Evolutionary conservation across 2,113 vertebrate genomes (phyloP), one percentile per base, ranked within the genome.

Genomic region (Hippocampus comes): DNA sequence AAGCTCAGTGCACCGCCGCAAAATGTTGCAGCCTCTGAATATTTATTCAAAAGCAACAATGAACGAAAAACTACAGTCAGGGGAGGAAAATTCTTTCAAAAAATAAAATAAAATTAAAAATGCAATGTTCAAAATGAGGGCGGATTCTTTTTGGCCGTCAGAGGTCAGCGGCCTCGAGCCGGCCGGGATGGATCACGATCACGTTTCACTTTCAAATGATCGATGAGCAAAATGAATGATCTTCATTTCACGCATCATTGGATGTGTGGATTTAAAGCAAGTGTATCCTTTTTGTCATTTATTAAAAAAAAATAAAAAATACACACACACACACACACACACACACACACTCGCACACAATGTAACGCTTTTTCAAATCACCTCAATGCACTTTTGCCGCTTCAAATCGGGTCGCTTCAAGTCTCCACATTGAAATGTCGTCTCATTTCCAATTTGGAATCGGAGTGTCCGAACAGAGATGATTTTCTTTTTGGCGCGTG

Each of bases 171-270:
- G 17, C 59, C 27, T 5, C 25, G 25, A 25, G 25, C 25, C 14
- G 17, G 59, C 59, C 2, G 59, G 30, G 59, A 60, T 60, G 30
- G 57, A 60, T 61, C 34, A 38, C 59, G 20, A 30, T 61, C 59
- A 61, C 27, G 34, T 61, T 61, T 61, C 59, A 34, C 59, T 61
- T 61, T 34, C 59, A 61, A 61, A 61, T 61, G 18, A 61, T 61
- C 18, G 27, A 61, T 61, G 27, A 34, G 59, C 27, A 34, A 61
- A 61, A 18, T 61, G 59, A 61, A 61, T 61, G 34, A 61, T 61
- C 27, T 61, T 14, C 59, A 61, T 4, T 61, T 61, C 17, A 61
- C 34, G 17, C 59, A 4, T 20, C 59, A 17, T 61, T 34, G 59
- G 34, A 30, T 2, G 27, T 61, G 27, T 18, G 5, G 4, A 21